Evolutionary conservation across 1,140 invertebrate genomes (phyloP).

Genomic region (Whitmania pigra): DNA sequence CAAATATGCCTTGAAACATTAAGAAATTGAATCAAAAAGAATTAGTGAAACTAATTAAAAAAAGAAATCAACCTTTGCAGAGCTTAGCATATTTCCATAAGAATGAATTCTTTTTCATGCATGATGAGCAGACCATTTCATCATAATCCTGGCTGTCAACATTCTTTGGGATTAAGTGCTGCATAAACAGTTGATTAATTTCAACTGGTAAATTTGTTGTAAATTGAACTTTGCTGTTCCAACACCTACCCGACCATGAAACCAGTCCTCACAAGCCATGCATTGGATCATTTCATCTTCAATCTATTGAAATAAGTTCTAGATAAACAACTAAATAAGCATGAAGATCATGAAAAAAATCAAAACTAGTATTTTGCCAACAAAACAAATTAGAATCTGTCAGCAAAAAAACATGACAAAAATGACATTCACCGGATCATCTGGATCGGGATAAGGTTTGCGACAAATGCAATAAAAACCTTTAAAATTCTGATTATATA

Average conservation of each 20-base stretch:
- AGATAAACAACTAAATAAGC: slow-evolving; percentile 12
- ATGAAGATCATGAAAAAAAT: background rate
- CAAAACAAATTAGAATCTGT: background rate
- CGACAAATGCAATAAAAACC: slow-evolving; percentile 83
- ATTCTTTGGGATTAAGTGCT: slow-evolving; percentile 52
- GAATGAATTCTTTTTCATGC: slow-evolving; percentile 62
- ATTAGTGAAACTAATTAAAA: background rate
- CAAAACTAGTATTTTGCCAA: background rate
- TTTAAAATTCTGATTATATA: slow-evolving; percentile 61
- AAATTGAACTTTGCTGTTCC: background rate
- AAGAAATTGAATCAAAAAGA: too few species aligned
- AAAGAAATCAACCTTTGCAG: slow-evolving; percentile 23
- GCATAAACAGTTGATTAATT: slow-evolving; percentile 24
- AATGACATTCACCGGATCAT: slow-evolving; percentile 49
- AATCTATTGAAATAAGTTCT: slow-evolving; percentile 30
- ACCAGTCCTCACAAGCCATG: slow-evolving; percentile 94
- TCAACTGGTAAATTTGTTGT: background rate
- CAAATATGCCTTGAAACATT: background rate
- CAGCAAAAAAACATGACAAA: slow-evolving; percentile 11
- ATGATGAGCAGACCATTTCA: slow-evolving; percentile 56
- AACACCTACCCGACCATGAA: slow-evolving; percentile 55
- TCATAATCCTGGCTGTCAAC: slow-evolving; percentile 49
- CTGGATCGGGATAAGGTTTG: slow-evolving; percentile 84
- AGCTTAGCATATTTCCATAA: slow-evolving; percentile 55
- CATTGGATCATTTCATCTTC: slow-evolving; percentile 94